These are phyloP conservation scores for Sebastes schlegelii DNA, from an alignment of 2,113 vertebrate species.

Conservation along the genomic window DNA sequence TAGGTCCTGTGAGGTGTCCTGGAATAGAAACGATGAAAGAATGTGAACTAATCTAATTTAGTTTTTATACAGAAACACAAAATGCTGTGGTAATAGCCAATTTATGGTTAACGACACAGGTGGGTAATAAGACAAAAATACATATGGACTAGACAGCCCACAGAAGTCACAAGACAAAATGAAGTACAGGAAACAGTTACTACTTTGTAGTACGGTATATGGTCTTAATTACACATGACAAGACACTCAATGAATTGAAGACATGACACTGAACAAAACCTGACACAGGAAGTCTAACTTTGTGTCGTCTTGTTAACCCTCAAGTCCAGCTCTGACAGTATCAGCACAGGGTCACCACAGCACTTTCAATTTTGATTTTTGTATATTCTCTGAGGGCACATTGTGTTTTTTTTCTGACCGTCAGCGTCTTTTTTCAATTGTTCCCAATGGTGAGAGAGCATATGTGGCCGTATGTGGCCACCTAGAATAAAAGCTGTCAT, in stretches of 20 bases:
- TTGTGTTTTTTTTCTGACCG: no score
- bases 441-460: no score
- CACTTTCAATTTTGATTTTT: conserved; percentile 7
- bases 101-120: background rate
- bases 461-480: no score
- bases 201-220: background rate
- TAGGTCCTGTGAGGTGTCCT: conserved; percentile 4
- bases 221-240: conserved; percentile 26
- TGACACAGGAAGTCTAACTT: background rate
- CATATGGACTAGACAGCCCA: background rate
- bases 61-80: background rate
- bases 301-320: conserved; percentile 30
- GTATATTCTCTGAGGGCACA: background rate
- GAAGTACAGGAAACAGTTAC: conserved; percentile 18
- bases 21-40: conserved; percentile 10
- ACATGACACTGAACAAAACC: background rate
- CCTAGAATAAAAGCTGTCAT: no score
- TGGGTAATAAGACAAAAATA: background rate
- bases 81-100: background rate
- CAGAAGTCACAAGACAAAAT: background rate
- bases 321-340: background rate
- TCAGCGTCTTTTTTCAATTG: no score
- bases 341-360: background rate
- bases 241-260: conserved; percentile 5
- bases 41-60: background rate